Percentiles rank a stretch among this genome's conserved stretches.
These are phyloP conservation scores for Ammospiza caudacuta DNA, from an alignment of 2,113 vertebrate genomes.

Conservation along the genomic window DNA sequence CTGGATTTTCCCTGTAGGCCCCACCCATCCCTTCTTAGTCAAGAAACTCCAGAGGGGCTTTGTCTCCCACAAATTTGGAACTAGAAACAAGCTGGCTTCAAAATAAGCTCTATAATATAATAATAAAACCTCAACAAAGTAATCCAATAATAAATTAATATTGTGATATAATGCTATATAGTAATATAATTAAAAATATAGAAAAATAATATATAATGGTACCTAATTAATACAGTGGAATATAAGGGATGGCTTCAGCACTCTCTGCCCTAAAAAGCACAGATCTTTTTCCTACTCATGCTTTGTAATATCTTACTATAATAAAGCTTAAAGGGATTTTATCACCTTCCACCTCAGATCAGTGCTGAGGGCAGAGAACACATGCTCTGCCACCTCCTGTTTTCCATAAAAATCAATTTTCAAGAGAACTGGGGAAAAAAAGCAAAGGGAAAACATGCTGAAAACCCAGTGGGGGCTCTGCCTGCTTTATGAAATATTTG, in stretches of 20 bases:
- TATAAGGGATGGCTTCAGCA: background rate
- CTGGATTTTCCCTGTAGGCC: background rate
- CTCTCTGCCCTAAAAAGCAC: background rate
- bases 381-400: background rate
- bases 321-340: background rate
- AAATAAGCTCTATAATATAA: background rate
- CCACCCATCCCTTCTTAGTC: too few relatives aligned
- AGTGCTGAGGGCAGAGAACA: background rate
- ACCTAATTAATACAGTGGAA: too few relatives aligned
- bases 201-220: background rate
- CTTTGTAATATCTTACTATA: background rate
- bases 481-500: background rate
- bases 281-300: background rate
- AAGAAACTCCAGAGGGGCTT: background rate
- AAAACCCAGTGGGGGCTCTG: background rate
- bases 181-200: too few relatives aligned
- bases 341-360: background rate
- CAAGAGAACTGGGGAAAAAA: background rate
- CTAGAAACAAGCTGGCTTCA: background rate
- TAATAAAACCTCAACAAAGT: background rate
- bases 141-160: background rate
- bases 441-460: background rate
- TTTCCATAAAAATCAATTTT: background rate
- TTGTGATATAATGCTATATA: background rate
- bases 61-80: background rate